A percentile compares a stretch with the other conserved stretches of the same genome.
These are phyloP conservation scores for Polyergus mexicanus DNA, from an alignment of 1,140 invertebrate species.

Conservation along the genomic window DNA sequence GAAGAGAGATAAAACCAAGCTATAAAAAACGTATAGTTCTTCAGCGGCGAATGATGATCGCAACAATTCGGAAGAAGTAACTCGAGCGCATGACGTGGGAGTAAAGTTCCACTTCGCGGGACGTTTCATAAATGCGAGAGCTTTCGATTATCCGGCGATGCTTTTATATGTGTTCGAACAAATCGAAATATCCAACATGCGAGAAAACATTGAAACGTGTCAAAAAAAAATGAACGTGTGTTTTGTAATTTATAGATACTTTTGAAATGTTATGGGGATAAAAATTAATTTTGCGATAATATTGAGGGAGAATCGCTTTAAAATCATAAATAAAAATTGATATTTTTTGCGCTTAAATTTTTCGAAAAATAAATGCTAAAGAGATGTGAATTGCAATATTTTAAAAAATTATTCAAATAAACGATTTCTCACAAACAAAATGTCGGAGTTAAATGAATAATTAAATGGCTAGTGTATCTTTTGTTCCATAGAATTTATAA, in stretches of 20 bases:
- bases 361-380: not conserved
- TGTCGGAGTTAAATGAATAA: constrained; percentile 21
- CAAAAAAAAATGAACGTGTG: not conserved
- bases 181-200: not conserved
- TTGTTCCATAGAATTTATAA: not conserved
- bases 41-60: constrained; percentile 16
- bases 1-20: constrained; percentile 7
- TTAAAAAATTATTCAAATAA: not conserved
- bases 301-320: not conserved
- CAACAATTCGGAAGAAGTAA: constrained; percentile 29
- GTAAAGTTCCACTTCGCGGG: constrained; percentile 25
- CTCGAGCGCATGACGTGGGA: not conserved
- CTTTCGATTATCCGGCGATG: not conserved
- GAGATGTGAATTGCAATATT: not conserved
- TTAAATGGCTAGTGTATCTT: constrained; percentile 10
- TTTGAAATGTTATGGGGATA: no score
- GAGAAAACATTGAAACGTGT: not conserved
- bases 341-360: not conserved
- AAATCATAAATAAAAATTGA: not conserved
- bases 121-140: not conserved
- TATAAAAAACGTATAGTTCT: not conserved
- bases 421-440: not conserved
- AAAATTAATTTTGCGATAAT: not conserved
- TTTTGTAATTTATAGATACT: not conserved
- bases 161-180: not conserved